These are phyloP conservation scores for Hepsetus odoe DNA, from an alignment of 2,113 vertebrate genomes.

Conservation along the genomic window DNA sequence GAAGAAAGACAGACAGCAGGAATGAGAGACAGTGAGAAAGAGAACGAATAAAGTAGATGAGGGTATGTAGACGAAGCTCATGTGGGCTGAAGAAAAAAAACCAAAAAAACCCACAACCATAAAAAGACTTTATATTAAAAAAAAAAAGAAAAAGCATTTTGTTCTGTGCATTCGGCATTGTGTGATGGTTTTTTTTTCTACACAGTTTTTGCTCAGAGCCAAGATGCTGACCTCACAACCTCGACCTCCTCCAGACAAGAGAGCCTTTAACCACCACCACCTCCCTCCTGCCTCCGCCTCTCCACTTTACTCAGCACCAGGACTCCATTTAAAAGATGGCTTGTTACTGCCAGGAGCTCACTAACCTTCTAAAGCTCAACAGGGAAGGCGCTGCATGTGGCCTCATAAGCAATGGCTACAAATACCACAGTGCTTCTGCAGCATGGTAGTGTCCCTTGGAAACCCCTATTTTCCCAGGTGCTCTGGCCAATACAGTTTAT, in stretches of 20 bases:
- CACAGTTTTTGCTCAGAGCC: neutral
- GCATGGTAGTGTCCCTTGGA: neutral
- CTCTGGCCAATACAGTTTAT: too few relatives aligned
- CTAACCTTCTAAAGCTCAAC: conserved; percentile 32
- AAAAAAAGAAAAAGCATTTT: too few relatives aligned
- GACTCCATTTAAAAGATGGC: conserved; percentile 31
- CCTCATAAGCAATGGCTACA: conserved; percentile 34
- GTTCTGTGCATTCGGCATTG: neutral
- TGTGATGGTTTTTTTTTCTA: neutral
- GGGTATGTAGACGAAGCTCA: conserved; percentile 10
- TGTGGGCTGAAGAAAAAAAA: neutral
- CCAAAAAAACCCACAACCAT: neutral
- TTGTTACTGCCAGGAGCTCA: conserved; percentile 35
- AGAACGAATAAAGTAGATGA: neutral
- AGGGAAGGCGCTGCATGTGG: conserved; percentile 19
- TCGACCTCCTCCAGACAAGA: conserved; percentile 1
- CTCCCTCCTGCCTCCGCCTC: neutral
- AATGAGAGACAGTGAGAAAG: neutral
- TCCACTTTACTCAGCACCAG: conserved; percentile 36
- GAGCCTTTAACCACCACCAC: neutral
- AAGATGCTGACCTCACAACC: conserved; percentile 15
- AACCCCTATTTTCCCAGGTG: conserved; percentile 12
- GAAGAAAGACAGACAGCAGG: neutral
- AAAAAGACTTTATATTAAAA: neutral
- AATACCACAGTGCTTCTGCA: conserved; percentile 31